Conservation (phyloP, 2,113 vertebrate species). For the Heptranchias perlo region DNA sequence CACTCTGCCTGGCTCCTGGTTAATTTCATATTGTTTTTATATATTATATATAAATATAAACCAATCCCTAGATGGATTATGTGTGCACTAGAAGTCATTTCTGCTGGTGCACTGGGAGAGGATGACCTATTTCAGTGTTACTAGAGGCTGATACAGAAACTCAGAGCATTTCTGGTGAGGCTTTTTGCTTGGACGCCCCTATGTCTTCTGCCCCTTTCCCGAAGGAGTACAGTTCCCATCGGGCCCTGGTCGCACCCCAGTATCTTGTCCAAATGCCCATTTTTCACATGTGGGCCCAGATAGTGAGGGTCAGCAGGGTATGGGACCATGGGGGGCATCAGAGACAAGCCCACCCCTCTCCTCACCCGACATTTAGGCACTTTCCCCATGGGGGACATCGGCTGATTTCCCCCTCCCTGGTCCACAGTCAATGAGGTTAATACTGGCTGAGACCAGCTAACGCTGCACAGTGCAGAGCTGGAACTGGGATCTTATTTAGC, state of each 20-base stretch:
- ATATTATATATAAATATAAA: neutral
- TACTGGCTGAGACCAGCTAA: neutral
- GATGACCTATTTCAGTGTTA: neutral
- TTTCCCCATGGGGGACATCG: neutral
- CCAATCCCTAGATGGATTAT: neutral
- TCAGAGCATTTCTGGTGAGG: neutral
- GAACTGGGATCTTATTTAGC: neutral
- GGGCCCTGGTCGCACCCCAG: neutral
- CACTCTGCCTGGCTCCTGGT: neutral
- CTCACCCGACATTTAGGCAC: neutral
- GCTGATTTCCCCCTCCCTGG: neutral
- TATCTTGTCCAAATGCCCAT: neutral
- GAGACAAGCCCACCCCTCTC: neutral
- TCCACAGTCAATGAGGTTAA: neutral
- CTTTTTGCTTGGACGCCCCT: too few species aligned
- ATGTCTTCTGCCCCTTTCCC: neutral
- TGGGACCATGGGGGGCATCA: neutral
- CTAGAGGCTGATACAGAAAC: neutral
- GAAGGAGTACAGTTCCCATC: neutral
- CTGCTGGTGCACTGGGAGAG: too few species aligned
- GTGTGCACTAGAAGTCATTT: too few species aligned
- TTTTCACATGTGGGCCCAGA: neutral
- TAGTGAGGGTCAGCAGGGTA: too few species aligned
- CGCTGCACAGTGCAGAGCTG: neutral
- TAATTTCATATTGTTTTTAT: neutral